Evolutionary conservation across 2,888 invertebrate species (phyloP), one percentile per base, ranked within the genome.

Genomic region (Scaeva pyrastri): DNA sequence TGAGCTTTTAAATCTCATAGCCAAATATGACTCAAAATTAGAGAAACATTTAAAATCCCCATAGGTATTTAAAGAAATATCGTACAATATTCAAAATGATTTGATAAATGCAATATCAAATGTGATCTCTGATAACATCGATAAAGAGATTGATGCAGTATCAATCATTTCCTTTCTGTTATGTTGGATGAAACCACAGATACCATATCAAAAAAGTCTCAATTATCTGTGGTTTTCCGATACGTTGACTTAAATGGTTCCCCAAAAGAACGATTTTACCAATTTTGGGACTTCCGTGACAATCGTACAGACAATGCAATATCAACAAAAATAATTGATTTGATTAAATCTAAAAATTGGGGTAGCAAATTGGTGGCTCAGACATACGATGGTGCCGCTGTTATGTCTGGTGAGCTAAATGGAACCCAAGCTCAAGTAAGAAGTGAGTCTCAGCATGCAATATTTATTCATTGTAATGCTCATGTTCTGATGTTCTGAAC

Each of bases 401-500:
- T 64, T 43, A 52, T 74, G 74, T 26, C 62, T 43, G 23, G 26
- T 43, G 19, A 36, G 2, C 6, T 56, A n/a, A 56, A 56, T 36
- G 36, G 36, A 36, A 12, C 11, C 16, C 62, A 72, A 11, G 48
- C 56, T 23, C 55, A 45, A 43, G 31, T 56, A 14, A 71, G 16
- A 55, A 55, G 14, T 12, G 16, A 43, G 1, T 56, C 11, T 56
- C n/a, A 11, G 1, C 10, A 56, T 45, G 36, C 73, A 36, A n/a
- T 70, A 10, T 70, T 21, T 19, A 52, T 71, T 8, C 56, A 56
- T 45, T 56, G 71, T 31, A 55, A 56, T 70, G 56, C 70, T 52
- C 70, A 70, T 55, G 56, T 70, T 26, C n/a, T 70, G 7, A 70
- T n/a, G n/a, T n/a, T n/a, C n/a, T n/a, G n/a, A n/a, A 70, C 23